These are phyloP conservation scores for Campopleginae sp. DNA, from an alignment of 2,888 invertebrate species.

Conservation along the genomic window DNA sequence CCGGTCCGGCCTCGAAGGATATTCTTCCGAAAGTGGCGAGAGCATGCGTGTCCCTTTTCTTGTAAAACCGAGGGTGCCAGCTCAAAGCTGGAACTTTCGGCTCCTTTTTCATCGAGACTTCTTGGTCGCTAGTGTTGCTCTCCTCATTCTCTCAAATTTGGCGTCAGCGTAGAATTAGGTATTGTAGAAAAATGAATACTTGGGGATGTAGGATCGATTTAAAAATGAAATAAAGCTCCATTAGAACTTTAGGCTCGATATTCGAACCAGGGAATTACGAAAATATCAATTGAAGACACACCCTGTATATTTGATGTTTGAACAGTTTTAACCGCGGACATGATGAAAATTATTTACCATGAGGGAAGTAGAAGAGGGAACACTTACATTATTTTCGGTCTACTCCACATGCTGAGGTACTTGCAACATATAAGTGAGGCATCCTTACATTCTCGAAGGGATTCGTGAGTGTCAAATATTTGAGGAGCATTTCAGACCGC, in stretches of 20 bases:
- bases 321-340: neutral
- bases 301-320: neutral
- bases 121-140: no score
- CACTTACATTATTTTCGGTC: constrained; percentile 50
- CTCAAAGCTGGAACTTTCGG: no score
- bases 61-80: no score
- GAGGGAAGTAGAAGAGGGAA: neutral
- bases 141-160: no score
- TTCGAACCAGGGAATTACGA: neutral
- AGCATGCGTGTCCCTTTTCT: no score
- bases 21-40: no score
- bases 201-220: neutral
- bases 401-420: constrained; percentile 43
- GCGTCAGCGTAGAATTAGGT: no score
- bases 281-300: neutral
- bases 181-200: no score
- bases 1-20: no score
- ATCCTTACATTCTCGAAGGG: constrained; percentile 54
- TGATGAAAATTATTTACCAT: constrained; percentile 1
- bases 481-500: constrained; percentile 65
- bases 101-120: no score
- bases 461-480: constrained; percentile 78
- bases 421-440: constrained; percentile 42
- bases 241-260: no score
- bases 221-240: neutral